Conservation (phyloP, 2,888 invertebrate species). For the Aporophyla nigra region DNA sequence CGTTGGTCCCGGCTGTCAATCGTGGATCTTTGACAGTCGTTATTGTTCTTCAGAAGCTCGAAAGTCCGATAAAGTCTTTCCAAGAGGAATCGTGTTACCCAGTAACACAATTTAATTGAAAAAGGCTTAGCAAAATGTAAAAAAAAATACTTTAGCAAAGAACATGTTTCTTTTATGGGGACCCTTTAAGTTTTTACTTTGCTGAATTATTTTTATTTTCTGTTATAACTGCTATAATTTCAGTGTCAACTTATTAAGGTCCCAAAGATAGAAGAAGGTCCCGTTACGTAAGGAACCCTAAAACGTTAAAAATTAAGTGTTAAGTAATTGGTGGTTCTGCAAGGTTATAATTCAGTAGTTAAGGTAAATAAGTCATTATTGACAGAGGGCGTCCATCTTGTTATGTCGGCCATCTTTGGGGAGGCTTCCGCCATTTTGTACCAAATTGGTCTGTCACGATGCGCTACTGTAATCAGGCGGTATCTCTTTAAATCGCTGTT, state of each 20-base stretch:
- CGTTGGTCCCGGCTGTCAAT: no score
- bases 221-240: background rate
- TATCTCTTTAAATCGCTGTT: slow-evolving; percentile 20
- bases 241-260: background rate
- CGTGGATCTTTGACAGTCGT: no score
- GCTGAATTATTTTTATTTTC: no score
- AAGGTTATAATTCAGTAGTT: slow-evolving; percentile 38
- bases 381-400: slow-evolving; percentile 23
- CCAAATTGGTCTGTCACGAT: slow-evolving; percentile 39
- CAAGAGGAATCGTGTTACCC: no score
- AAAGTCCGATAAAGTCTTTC: no score
- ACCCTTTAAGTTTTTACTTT: no score
- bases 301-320: slow-evolving; percentile 13
- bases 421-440: slow-evolving; percentile 21
- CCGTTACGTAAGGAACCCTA: background rate
- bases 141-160: no score
- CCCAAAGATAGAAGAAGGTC: background rate
- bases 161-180: no score
- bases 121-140: no score
- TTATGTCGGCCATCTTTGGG: slow-evolving; percentile 13
- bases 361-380: slow-evolving; percentile 55
- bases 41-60: no score
- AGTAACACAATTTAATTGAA: no score
- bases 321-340: slow-evolving; percentile 15
- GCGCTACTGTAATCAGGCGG: slow-evolving; percentile 61